phyloP scores from a whole-genome alignment of 1,140 invertebrate genomes.

The Eriocheir sinensis region DNA sequence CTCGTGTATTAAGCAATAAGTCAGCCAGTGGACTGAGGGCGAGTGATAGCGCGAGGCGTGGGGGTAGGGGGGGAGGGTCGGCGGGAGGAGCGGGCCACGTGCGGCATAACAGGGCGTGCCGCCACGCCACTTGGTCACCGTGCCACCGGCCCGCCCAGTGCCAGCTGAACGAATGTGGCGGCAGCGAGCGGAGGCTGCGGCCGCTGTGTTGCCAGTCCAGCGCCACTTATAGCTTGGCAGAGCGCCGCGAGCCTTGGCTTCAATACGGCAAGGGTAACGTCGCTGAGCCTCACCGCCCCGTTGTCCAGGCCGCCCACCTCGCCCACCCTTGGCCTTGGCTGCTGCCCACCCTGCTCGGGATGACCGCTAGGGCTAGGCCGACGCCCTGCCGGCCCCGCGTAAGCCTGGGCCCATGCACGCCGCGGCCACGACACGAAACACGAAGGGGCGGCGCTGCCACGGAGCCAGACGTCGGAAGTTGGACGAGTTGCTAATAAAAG shows the following conservation, averaged over 20 bases:
- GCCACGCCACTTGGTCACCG: background rate
- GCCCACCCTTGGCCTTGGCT: background rate
- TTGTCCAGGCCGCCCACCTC: conserved; percentile 47
- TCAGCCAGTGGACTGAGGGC: background rate
- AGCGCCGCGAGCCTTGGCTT: conserved; percentile 58
- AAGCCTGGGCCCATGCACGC: background rate
- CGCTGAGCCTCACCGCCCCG: conserved; percentile 35
- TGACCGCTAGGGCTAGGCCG: conserved; percentile 2
- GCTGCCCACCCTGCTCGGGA: background rate
- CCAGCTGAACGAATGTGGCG: background rate
- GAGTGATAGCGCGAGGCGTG: conserved; percentile 4
- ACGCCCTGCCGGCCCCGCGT: background rate
- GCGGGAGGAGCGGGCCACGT: background rate
- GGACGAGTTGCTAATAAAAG: conserved; percentile 52
- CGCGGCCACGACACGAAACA: conserved; percentile 29
- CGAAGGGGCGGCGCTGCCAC: conserved; percentile 19
- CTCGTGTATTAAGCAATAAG: conserved; percentile 4
- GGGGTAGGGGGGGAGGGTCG: background rate
- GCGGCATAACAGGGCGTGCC: background rate
- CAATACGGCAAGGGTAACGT: conserved; percentile 48
- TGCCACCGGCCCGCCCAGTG: background rate
- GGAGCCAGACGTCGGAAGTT: conserved; percentile 52
- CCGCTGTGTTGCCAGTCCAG: conserved; percentile 49
- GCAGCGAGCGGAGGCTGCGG: conserved; percentile 38
- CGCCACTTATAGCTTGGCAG: conserved; percentile 63